Evolutionary conservation across 2,113 vertebrate species (phyloP).

Genomic region (Sylvietta virens): DNA sequence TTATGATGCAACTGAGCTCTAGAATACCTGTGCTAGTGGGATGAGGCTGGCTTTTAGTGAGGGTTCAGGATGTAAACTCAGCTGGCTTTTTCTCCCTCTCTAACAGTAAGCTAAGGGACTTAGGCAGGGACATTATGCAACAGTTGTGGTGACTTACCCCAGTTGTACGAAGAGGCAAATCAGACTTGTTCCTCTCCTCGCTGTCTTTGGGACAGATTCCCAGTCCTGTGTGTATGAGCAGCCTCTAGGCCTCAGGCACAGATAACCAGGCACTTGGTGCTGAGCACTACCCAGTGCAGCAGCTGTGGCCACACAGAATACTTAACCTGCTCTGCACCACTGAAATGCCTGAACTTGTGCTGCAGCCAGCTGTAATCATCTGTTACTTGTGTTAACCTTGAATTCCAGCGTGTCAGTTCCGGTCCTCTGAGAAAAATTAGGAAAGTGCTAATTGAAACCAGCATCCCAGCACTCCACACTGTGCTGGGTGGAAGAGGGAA

Average conservation of each 20-base stretch:
- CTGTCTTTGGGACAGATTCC: background rate
- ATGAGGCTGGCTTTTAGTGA: background rate
- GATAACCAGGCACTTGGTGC: background rate
- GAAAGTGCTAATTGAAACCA: conserved; percentile 36
- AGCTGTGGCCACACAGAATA: background rate
- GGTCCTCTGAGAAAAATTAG: background rate
- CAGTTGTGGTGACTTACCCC: background rate
- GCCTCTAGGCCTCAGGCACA: background rate
- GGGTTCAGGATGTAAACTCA: background rate
- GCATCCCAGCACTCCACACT: background rate
- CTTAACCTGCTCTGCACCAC: background rate
- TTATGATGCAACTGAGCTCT: background rate
- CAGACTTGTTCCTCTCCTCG: background rate
- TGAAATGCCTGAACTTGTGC: background rate
- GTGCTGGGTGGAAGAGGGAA: background rate
- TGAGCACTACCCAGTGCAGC: background rate
- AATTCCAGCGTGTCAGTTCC: background rate
- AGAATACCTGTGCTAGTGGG: background rate
- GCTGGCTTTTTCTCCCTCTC: background rate
- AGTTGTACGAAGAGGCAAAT: background rate
- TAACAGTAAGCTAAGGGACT: background rate
- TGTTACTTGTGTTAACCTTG: background rate
- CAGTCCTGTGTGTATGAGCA: background rate
- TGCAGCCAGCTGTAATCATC: conserved; percentile 8
- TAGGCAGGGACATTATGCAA: background rate